Percentiles rank a stretch among this genome's conserved stretches.
phyloP scores from a whole-genome alignment of 2,113 vertebrate species.

The Jacana jacana region DNA sequence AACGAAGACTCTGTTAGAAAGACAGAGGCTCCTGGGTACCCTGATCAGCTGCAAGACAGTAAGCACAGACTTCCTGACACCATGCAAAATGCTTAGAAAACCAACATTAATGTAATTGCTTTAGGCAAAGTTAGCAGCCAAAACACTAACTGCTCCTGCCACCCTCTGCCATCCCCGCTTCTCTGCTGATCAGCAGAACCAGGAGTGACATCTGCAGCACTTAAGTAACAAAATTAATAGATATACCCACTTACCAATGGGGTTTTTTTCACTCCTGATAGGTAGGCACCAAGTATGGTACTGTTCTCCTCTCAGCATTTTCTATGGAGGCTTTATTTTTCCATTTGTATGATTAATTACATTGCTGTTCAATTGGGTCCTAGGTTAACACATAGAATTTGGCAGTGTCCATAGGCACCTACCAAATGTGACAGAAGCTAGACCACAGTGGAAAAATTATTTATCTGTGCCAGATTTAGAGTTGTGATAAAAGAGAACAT shows the following conservation, averaged over 20 bases:
- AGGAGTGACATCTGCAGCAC: neutral
- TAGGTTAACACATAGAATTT: neutral
- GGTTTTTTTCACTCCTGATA: too few relatives aligned
- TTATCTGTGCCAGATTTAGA: neutral
- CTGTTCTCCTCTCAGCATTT: neutral
- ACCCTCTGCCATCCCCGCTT: neutral
- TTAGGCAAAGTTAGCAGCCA: neutral
- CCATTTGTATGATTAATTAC: neutral
- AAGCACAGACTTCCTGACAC: neutral
- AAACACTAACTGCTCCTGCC: neutral
- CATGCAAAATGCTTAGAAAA: neutral
- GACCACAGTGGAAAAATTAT: neutral
- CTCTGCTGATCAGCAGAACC: neutral
- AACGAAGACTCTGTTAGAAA: neutral
- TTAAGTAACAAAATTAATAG: neutral
- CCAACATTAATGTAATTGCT: neutral
- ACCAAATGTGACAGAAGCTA: neutral
- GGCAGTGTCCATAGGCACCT: neutral
- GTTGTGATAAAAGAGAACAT: neutral
- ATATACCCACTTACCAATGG: fast-evolving
- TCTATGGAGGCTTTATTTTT: neutral
- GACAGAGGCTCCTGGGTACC: neutral
- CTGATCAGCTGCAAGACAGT: neutral
- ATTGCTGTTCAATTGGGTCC: neutral
- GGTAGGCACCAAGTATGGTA: neutral